phyloP scores from a whole-genome alignment of 2,888 invertebrate genomes.

The Pseudococcus jackbeardsleyi region DNA sequence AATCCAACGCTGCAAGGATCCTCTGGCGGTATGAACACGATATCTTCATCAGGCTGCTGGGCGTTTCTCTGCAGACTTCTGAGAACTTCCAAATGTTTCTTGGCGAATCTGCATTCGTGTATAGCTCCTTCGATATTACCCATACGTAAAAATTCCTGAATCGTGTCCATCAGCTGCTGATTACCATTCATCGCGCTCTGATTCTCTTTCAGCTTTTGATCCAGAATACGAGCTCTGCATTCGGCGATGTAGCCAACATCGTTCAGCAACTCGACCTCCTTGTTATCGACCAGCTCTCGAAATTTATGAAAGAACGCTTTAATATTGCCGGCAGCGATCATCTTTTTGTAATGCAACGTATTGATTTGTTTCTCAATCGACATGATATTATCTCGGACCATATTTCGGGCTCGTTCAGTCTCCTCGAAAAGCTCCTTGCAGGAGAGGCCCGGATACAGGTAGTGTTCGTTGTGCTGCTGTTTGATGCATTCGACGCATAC shows the following conservation, averaged over 20 bases:
- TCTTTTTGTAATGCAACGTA: constrained; percentile 19
- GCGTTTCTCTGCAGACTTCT: constrained; percentile 25
- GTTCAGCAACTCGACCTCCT: constrained; percentile 43
- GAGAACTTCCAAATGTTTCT: constrained; percentile 49
- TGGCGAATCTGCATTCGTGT: constrained; percentile 30
- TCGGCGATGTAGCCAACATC: constrained; percentile 18
- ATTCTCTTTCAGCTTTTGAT: constrained; percentile 51
- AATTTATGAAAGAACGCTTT: constrained; percentile 48
- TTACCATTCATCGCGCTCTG: not conserved
- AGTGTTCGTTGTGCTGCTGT: constrained; percentile 52
- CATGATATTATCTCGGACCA: constrained; percentile 25
- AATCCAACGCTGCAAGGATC: constrained; percentile 33
- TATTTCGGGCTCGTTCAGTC: constrained; percentile 5
- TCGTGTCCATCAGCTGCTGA: constrained; percentile 9
- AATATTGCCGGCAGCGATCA: constrained; percentile 15
- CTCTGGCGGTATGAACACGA: constrained; percentile 50
- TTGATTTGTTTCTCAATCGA: constrained; percentile 53
- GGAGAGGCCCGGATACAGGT: constrained; percentile 48
- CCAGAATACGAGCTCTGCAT: constrained; percentile 50
- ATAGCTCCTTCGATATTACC: constrained; percentile 18
- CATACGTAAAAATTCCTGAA: constrained; percentile 1
- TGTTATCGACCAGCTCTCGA: constrained; percentile 31
- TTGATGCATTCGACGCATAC: constrained; percentile 60
- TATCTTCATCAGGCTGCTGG: constrained; percentile 46
- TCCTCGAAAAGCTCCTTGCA: constrained; percentile 56